Base-by-base conservation (phyloP, 2,797 vertebrate species). In the Triplophysa yarkandensis region DNA sequence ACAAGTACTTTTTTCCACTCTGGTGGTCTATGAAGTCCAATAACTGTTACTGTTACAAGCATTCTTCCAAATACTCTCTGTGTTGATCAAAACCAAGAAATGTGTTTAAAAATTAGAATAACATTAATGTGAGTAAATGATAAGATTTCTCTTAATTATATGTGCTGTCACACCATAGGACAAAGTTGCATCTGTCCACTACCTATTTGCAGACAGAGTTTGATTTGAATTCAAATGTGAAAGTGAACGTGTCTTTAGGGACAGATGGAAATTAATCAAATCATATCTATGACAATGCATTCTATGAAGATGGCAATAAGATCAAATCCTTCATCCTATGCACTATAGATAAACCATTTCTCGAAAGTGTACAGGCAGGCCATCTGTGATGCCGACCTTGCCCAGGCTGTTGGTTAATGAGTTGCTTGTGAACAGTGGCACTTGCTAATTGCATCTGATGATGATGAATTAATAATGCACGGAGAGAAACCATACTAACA, bases 301-400 rank as follows among this genome's bases (percentile, higher is more conserved):
- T 16, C 6, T 17, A 27, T 52, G 69, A 10, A 14, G 50, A 71
- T 61, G 23, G 43, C 64, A 72, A 19, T 13, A 55, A 65, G 28
- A 25, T 62, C 39, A 39, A 6, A 48, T 73, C 46, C 41, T 50
- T 54, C 14, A 58, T 64, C 28, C 10, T 41, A 30, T 5, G 19
- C 43, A 44, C 46, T 54, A 48, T 32, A 46, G 55, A 50, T 13
- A 21, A 66, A 13, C 17, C 48, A 4, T 73, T 4, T 58, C 36
- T 44, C 36, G 50, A 57, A 21, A 70, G 63, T 55, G 44, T 69
- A 46, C 60, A 44, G 54, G 48, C 14, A 48, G 25, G 48, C 41
- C 67, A 55, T 81, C 39, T 50, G 52, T 76, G 39, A 48, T 41
- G 9, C 54, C 7, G 60, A 68, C 41, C 50, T 71, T 71, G 30